Conservation (phyloP, 92 coral and sea anemone species). For the Epizoanthus fatuus region DNA sequence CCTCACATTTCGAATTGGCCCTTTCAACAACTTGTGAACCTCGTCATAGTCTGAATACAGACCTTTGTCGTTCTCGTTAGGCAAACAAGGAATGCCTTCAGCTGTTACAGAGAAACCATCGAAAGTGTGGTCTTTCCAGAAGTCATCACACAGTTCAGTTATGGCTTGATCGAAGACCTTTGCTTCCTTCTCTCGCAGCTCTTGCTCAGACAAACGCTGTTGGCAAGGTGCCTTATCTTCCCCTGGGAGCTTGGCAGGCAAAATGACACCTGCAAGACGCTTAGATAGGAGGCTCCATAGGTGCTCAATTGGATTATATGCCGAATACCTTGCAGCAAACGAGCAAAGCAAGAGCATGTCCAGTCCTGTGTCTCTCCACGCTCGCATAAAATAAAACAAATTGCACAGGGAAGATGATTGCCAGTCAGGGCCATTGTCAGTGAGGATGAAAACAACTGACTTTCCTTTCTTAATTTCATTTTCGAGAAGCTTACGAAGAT, state of each 20-base stretch:
- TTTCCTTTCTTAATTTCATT: conserved; percentile 37
- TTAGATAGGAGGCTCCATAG: conserved; percentile 68
- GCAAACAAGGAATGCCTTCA: conserved; percentile 13
- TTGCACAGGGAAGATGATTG: conserved; percentile 36
- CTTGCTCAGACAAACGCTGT: conserved; percentile 42
- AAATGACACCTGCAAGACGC: conserved; percentile 55
- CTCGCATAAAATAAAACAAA: conserved; percentile 46
- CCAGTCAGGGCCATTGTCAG: conserved; percentile 54
- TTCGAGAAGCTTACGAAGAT: conserved; percentile 41
- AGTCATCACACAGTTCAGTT: conserved; percentile 29
- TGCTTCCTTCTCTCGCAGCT: conserved; percentile 22
- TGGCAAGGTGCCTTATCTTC: conserved; percentile 44
- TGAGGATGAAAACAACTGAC: conserved; percentile 37
- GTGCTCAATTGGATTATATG: conserved; percentile 71
- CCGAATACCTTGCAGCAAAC: conserved; percentile 63
- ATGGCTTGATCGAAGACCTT: conserved; percentile 53
- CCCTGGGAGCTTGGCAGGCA: conserved; percentile 39
- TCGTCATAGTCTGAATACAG: conserved; percentile 40
- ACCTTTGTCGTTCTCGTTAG: conserved; percentile 17
- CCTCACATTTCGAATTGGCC: conserved; percentile 29
- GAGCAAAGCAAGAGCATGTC: conserved; percentile 62
- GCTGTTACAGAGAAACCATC: conserved; percentile 47
- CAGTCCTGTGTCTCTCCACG: conserved; percentile 39
- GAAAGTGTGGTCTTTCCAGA: conserved; percentile 47
- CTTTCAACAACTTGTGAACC: conserved; percentile 25